These are phyloP conservation scores for Archips crataeganus DNA, from an alignment of 2,888 invertebrate species.

Conservation along the genomic window DNA sequence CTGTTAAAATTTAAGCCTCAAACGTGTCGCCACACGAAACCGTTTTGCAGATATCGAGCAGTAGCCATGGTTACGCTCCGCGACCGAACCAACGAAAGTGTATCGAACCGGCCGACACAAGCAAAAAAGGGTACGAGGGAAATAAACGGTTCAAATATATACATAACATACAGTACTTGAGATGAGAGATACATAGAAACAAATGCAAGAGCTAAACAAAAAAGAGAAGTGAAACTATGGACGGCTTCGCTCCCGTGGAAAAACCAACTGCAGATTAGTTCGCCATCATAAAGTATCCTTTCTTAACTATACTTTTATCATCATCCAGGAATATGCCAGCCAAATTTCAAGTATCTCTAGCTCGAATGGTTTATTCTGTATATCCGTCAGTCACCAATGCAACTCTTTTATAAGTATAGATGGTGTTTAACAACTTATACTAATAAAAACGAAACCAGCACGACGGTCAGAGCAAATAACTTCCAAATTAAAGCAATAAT, in stretches of 20 bases:
- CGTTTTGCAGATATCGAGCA: conserved; percentile 62
- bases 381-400: no score
- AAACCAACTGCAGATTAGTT: no score
- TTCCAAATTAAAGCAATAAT: conserved; percentile 29
- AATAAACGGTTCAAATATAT: conserved; percentile 34
- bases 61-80: conserved; percentile 73
- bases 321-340: neutral
- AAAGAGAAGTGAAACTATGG: neutral
- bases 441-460: conserved; percentile 45
- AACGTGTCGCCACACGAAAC: neutral
- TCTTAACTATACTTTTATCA: no score
- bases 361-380: no score
- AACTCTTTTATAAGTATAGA: no score
- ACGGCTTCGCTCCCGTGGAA: no score
- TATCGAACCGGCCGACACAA: conserved; percentile 68
- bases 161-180: conserved; percentile 8
- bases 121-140: conserved; percentile 50
- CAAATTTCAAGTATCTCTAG: no score
- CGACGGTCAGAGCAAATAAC: conserved; percentile 41
- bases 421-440: conserved; percentile 21
- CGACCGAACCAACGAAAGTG: conserved; percentile 68
- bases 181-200: neutral
- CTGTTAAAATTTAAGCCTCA: neutral
- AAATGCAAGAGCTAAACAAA: conserved; percentile 11
- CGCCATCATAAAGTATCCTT: no score